Percentiles rank a stretch among this genome's conserved stretches.
These are phyloP conservation scores for Protobothrops flavoviridis DNA, from an alignment of 2,113 vertebrate species.

Conservation along the genomic window DNA sequence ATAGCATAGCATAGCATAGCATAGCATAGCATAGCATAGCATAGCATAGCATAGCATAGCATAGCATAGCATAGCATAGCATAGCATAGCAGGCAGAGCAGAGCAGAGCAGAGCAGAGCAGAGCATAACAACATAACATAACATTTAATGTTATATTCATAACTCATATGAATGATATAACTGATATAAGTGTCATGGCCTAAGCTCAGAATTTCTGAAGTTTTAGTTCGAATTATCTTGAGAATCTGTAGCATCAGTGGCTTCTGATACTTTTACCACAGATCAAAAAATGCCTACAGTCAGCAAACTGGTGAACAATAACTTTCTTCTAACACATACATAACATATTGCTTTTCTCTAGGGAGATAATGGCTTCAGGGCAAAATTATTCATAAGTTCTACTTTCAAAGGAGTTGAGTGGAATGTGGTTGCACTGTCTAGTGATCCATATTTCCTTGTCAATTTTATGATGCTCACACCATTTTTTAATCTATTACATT, in stretches of 20 bases:
- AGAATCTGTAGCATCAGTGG: not conserved
- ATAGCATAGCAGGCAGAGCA: not conserved
- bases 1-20: not conserved
- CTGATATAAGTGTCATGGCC: not conserved
- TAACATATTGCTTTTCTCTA: not conserved
- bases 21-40: not conserved
- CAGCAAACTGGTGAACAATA: not conserved
- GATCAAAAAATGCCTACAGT: not conserved
- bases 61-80: too few species aligned
- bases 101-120: not conserved
- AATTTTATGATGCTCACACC: not conserved
- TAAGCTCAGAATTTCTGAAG: not conserved
- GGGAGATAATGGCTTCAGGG: not conserved
- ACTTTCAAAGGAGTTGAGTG: not conserved
- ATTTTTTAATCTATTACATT: not conserved
- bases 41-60: not conserved
- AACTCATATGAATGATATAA: not conserved
- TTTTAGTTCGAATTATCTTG: not conserved
- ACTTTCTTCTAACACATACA: constrained; percentile 5
- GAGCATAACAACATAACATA: not conserved
- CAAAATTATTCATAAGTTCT: constrained; percentile 5
- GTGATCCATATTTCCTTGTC: not conserved
- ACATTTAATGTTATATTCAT: not conserved
- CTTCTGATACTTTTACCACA: not conserved
- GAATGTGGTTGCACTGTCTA: not conserved